Evolutionary conservation across 2,888 invertebrate genomes (phyloP).

Genomic region (Notocelia uddmanniana): DNA sequence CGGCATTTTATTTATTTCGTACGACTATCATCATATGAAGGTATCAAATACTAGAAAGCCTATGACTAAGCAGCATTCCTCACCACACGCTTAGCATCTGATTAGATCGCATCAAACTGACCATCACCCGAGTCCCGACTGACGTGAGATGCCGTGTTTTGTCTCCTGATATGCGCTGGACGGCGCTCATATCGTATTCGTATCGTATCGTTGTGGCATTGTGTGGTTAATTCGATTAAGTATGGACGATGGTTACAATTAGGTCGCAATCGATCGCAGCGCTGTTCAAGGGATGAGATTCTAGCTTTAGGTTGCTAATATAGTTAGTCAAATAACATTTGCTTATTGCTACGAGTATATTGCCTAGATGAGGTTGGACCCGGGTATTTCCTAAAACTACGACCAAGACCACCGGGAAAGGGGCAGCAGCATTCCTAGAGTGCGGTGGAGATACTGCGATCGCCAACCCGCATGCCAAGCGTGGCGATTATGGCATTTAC

Average conservation of each 20-base stretch:
- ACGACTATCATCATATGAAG: too few relatives aligned
- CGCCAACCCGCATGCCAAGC: too few relatives aligned
- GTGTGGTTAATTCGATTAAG: constrained; percentile 31
- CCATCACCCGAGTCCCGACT: constrained; percentile 14
- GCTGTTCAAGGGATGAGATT: constrained; percentile 10
- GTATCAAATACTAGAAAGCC: background rate
- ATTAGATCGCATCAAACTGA: constrained; percentile 28
- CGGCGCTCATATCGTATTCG: constrained; percentile 18
- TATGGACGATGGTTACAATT: constrained; percentile 30
- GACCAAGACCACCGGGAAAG: too few relatives aligned
- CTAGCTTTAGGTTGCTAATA: background rate
- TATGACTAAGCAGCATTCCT: constrained; percentile 32
- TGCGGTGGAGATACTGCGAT: too few relatives aligned
- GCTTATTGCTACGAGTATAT: too few relatives aligned
- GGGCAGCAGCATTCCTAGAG: too few relatives aligned
- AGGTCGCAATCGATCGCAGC: constrained; percentile 29
- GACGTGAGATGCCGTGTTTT: constrained; percentile 29
- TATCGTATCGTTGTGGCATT: constrained; percentile 35
- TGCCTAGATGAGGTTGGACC: too few relatives aligned
- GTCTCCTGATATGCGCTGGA: constrained; percentile 29
- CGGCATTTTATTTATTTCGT: background rate
- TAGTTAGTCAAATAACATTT: too few relatives aligned
- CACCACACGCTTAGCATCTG: constrained; percentile 28
- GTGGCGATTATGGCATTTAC: too few relatives aligned
- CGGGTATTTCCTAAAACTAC: too few relatives aligned